Conservation (phyloP, 64 coral and sea anemone species). For the Acropora tenuis region DNA sequence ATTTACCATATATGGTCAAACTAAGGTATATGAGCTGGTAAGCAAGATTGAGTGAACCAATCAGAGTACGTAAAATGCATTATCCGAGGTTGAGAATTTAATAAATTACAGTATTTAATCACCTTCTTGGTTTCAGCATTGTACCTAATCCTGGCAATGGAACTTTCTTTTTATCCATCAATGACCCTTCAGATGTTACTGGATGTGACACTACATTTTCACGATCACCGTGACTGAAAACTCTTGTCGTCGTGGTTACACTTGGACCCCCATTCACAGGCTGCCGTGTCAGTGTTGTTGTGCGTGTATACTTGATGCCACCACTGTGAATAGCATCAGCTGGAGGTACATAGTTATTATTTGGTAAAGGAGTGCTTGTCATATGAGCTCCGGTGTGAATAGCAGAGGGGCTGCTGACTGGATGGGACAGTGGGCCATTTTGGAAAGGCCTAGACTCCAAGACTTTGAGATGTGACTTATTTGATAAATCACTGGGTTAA, state of each 20-base stretch:
- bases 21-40: no score
- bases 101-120: not conserved
- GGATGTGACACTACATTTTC: slow-evolving; percentile 26
- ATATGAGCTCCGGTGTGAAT: slow-evolving; percentile 40
- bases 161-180: slow-evolving; percentile 96
- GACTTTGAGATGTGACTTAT: slow-evolving; percentile 90
- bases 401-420: slow-evolving; percentile 30
- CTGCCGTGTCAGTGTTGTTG: slow-evolving; percentile 69
- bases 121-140: slow-evolving; percentile 77
- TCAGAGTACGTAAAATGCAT: no score
- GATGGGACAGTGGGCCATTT: slow-evolving; percentile 67
- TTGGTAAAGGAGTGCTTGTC: slow-evolving; percentile 83
- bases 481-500: slow-evolving; percentile 73
- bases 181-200: slow-evolving; percentile 56
- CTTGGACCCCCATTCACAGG: slow-evolving; percentile 17
- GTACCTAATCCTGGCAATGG: slow-evolving; percentile 81
- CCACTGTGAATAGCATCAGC: slow-evolving; percentile 65
- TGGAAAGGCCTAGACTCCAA: slow-evolving; percentile 82
- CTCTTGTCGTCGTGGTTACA: slow-evolving; percentile 24
- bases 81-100: no score
- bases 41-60: no score
- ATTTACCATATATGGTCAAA: no score
- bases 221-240: not conserved
- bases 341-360: slow-evolving; percentile 70
- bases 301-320: slow-evolving; percentile 54